Evolutionary conservation across 2,888 invertebrate species (phyloP).

Genomic region (Temnothorax ravouxi): DNA sequence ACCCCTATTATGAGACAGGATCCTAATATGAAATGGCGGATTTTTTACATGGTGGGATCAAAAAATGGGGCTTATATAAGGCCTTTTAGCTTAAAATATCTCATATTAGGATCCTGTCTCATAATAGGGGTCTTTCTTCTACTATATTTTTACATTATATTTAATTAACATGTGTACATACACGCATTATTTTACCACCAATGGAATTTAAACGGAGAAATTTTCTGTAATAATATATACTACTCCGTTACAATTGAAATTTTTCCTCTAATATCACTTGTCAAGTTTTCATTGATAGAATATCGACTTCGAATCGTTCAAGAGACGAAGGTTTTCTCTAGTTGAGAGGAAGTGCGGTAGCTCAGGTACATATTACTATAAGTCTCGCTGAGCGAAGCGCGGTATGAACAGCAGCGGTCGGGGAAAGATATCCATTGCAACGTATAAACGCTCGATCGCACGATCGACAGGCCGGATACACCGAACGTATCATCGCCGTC

Average conservation of each 20-base stretch:
- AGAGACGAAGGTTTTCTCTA: neutral
- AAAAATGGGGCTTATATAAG: no score
- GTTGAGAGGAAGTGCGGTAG: constrained; percentile 37
- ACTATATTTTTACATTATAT: neutral
- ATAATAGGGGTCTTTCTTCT: no score
- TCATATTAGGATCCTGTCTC: no score
- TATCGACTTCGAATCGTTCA: constrained; percentile 21
- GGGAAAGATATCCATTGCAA: constrained; percentile 71
- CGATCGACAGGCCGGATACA: constrained; percentile 67
- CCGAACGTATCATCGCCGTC: constrained; percentile 67
- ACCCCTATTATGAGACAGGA: no score
- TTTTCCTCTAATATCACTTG: neutral
- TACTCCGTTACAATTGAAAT: neutral
- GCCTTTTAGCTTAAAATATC: no score
- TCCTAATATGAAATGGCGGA: no score
- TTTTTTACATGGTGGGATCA: no score
- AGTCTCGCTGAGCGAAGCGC: constrained; percentile 9
- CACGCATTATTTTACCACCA: neutral
- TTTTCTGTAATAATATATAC: neutral
- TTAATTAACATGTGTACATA: neutral
- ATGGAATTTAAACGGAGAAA: neutral
- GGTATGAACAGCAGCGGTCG: constrained; percentile 63
- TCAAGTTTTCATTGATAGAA: neutral
- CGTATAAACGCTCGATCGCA: constrained; percentile 75
- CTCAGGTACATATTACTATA: constrained; percentile 28